Base-by-base conservation (phyloP, 1,140 invertebrate genomes). In the Plodia interpunctella region DNA sequence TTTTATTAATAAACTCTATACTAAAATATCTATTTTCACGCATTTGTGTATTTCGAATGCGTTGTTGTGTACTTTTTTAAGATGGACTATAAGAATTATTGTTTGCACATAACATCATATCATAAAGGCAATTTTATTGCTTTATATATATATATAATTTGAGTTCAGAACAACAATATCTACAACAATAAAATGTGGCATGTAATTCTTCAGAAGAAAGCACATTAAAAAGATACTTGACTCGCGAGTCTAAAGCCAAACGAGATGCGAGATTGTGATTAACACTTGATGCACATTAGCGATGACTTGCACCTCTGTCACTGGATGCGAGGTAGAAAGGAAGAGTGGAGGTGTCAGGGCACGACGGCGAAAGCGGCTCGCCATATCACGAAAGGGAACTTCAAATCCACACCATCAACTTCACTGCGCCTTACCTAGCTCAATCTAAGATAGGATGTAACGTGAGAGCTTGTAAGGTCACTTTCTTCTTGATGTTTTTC, bases 341-440 rank as follows among this genome's bases (percentile, higher is more conserved):
- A 88, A 88, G 81, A 88, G 86, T 87, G 75, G 70, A 78, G 69
- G 63, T 78, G 77, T 78, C 72, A 74, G 74, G 74, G 71, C 70
- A 68, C 79, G 79, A 74, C 74, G 76, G 83, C 74, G 83, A 87
- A 88, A 87, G 82, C 82, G 77, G 56, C 58, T 53, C 65, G 74
- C 76, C 70, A 79, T 77, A 80, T 79, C 77, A 72, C 70, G 82
- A 87, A 85, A 85, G 82, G 79, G 75, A 83, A 82, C 75, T 78
- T 81, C 65, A 71, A 74, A 77, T 78, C 66, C 68, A 70, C 70
- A 74, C 60, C 68, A 64, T 76, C 63, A 59, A 74, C 59, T 67
- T 70, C 61, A 69, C 71, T 67, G 57, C 57, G 72, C 72, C 63
- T 73, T 68, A 72, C 73, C 71, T 70, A 66, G 72, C 76, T 71